These are phyloP conservation scores for Fregetta grallaria DNA, from an alignment of 2,113 vertebrate genomes.

Conservation along the genomic window DNA sequence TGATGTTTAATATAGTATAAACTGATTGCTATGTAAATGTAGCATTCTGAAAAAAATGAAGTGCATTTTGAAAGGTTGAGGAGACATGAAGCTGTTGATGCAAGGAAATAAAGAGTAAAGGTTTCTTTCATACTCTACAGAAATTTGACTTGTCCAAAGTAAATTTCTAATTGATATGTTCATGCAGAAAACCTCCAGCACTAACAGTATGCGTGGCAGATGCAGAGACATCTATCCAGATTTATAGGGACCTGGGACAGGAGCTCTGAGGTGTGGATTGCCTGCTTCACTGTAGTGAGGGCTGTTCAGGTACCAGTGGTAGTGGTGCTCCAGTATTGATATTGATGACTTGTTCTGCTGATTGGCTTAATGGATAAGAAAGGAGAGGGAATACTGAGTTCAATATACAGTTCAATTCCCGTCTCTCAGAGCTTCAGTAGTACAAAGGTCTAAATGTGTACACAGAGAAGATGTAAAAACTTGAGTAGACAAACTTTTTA, in stretches of 20 bases:
- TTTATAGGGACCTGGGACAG: background rate
- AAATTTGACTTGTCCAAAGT: background rate
- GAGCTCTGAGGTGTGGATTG: background rate
- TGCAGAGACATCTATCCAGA: background rate
- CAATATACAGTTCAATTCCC: background rate
- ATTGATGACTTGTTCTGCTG: background rate
- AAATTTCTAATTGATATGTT: background rate
- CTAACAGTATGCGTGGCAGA: background rate
- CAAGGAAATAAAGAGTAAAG: background rate
- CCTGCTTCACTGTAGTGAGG: background rate
- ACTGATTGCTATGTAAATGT: background rate
- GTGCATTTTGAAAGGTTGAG: background rate
- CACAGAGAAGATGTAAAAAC: background rate
- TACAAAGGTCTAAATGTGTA: background rate
- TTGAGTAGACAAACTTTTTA: background rate
- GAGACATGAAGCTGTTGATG: background rate
- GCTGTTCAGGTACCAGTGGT: background rate
- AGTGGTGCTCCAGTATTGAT: background rate
- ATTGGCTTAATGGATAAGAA: background rate
- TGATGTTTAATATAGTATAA: background rate
- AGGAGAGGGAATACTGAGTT: background rate
- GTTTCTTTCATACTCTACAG: background rate
- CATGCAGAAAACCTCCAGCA: background rate
- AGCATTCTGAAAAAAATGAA: background rate
- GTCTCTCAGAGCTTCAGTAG: background rate